A percentile compares a stretch with the other conserved stretches of the same genome.
phyloP scores from a whole-genome alignment of 2,888 invertebrate species.

The Pristionchus entomophagus region DNA sequence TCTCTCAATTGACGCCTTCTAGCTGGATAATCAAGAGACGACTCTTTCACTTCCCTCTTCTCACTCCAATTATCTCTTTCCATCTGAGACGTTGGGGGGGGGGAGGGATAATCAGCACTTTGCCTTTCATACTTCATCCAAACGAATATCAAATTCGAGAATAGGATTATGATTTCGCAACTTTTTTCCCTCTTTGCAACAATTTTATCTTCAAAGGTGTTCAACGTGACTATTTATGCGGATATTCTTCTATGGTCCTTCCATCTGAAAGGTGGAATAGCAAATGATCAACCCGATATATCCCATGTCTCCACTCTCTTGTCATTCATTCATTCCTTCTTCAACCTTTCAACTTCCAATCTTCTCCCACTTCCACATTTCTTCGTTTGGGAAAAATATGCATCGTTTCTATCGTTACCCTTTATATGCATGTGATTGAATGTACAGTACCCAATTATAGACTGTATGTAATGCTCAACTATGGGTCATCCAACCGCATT shows the following conservation, averaged over 20 bases:
- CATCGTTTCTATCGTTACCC: too few relatives aligned
- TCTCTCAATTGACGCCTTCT: slow-evolving; percentile 19
- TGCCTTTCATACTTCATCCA: background rate
- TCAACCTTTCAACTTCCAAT: background rate
- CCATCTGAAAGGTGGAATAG: slow-evolving; percentile 8
- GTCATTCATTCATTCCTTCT: background rate
- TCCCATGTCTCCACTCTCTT: background rate
- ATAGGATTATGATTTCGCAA: too few relatives aligned
- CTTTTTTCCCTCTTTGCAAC: background rate
- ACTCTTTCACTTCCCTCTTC: background rate
- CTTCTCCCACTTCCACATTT: background rate
- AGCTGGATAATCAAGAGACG: slow-evolving; percentile 2
- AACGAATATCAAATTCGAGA: background rate
- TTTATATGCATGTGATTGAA: too few relatives aligned
- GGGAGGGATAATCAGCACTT: background rate
- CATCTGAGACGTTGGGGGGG: background rate
- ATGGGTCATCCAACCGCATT: background rate
- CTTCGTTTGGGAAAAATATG: background rate
- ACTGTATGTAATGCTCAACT: background rate
- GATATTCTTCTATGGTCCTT: background rate
- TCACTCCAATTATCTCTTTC: slow-evolving; percentile 8
- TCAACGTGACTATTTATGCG: background rate
- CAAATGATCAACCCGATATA: slow-evolving; percentile 34
- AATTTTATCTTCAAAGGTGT: background rate
- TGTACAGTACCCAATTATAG: background rate